phyloP scores from a whole-genome alignment of 1,140 invertebrate genomes.

The Temnothorax nylanderi region DNA sequence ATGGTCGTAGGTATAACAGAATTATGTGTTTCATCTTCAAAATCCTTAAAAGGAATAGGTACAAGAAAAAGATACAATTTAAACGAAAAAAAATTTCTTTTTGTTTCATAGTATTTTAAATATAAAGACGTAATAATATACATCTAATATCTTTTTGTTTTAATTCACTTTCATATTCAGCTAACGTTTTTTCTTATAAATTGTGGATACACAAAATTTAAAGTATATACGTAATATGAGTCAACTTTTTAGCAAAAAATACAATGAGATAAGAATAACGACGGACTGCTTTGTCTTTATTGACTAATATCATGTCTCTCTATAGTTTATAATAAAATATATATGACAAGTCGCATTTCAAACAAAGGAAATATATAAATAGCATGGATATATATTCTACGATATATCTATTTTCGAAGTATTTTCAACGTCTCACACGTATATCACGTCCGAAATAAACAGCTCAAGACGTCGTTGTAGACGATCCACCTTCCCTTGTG shows the following conservation, averaged over 20 bases:
- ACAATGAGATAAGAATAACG: neutral
- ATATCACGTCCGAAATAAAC: conserved; percentile 26
- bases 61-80: neutral
- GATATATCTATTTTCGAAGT: conserved; percentile 17
- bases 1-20: neutral
- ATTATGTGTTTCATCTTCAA: neutral
- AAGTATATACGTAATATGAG: neutral
- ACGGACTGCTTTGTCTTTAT: neutral
- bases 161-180: neutral
- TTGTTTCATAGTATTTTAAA: neutral
- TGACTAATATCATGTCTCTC: neutral
- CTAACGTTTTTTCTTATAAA: neutral
- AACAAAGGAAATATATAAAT: neutral
- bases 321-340: neutral
- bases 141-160: neutral
- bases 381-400: neutral
- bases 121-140: neutral
- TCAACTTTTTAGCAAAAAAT: neutral
- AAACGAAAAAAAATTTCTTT: neutral
- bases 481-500: conserved; percentile 12
- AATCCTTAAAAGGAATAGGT: too few species aligned
- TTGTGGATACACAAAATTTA: neutral
- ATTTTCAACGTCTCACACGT: conserved; percentile 1
- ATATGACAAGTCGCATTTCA: neutral
- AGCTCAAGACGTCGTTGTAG: conserved; percentile 8